These are phyloP conservation scores for Calycopis cecrops DNA, from an alignment of 1,140 invertebrate genomes.

Conservation along the genomic window DNA sequence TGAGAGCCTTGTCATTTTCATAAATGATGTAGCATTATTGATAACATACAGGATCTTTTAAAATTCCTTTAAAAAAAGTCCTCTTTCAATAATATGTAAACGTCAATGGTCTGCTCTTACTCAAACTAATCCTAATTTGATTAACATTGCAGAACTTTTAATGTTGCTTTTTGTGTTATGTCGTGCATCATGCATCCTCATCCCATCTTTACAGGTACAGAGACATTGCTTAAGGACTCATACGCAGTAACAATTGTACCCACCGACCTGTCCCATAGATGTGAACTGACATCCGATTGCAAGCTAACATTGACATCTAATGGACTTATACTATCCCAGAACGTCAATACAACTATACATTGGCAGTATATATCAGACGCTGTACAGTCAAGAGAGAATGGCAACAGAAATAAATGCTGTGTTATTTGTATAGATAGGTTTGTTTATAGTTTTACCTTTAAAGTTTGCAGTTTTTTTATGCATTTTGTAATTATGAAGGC, in stretches of 20 bases:
- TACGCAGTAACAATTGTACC: conserved; percentile 49
- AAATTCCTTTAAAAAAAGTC: too few species aligned
- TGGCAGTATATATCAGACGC: conserved; percentile 48
- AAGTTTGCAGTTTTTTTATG: neutral
- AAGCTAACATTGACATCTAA: conserved; percentile 37
- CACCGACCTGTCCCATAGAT: conserved; percentile 50
- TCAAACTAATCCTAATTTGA: too few species aligned
- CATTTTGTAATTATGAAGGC: neutral
- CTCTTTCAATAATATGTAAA: too few species aligned
- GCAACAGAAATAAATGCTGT: conserved; percentile 45
- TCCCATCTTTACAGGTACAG: conserved; percentile 50
- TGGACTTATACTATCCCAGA: conserved; percentile 41
- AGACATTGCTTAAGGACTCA: conserved; percentile 53
- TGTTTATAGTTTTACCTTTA: conserved; percentile 30
- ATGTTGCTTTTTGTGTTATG: neutral
- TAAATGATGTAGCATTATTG: too few species aligned
- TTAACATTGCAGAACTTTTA: too few species aligned
- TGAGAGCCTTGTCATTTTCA: too few species aligned
- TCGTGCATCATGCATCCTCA: conserved; percentile 22
- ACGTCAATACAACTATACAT: conserved; percentile 32
- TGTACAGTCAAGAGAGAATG: conserved; percentile 30
- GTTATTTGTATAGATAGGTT: conserved; percentile 53
- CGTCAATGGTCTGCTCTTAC: too few species aligned
- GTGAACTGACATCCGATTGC: conserved; percentile 40
- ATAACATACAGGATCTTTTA: too few species aligned